These are phyloP conservation scores for Cordilura impudica DNA, from an alignment of 2,888 invertebrate species.

Conservation along the genomic window DNA sequence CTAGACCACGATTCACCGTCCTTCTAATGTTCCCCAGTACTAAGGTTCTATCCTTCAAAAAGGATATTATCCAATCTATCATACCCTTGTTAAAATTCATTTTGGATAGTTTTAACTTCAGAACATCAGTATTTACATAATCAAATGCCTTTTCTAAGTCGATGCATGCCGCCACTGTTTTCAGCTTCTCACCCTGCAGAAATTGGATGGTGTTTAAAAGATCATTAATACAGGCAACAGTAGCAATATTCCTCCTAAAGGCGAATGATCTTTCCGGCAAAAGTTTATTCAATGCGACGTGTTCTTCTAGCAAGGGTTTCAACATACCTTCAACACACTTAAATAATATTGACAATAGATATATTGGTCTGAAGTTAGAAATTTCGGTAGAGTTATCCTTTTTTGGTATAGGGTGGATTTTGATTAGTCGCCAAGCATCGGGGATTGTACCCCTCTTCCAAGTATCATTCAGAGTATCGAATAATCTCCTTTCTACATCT, in stretches of 20 bases:
- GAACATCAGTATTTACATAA: too few species aligned
- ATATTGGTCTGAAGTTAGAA: too few species aligned
- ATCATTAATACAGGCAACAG: conserved; percentile 22
- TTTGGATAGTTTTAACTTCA: not conserved
- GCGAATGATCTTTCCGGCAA: conserved; percentile 28
- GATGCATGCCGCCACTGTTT: not conserved
- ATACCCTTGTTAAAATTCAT: not conserved
- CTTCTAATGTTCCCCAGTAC: not conserved
- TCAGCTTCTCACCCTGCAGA: not conserved
- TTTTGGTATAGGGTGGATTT: too few species aligned
- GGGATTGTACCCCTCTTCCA: too few species aligned
- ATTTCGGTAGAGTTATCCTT: too few species aligned
- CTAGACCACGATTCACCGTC: not conserved
- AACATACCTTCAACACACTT: conserved; percentile 25
- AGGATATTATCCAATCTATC: not conserved
- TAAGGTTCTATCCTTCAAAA: too few species aligned
- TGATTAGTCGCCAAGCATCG: too few species aligned
- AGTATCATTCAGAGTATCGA: too few species aligned
- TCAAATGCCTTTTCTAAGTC: too few species aligned
- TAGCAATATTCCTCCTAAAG: conserved; percentile 11
- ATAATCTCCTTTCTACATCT: too few species aligned
- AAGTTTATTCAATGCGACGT: not conserved
- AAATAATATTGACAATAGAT: not conserved
- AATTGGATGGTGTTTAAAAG: not conserved
- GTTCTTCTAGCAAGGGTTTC: conserved; percentile 4